phyloP scores from a whole-genome alignment of 1,140 invertebrate genomes.

The Diachasmimorpha longicaudata region DNA sequence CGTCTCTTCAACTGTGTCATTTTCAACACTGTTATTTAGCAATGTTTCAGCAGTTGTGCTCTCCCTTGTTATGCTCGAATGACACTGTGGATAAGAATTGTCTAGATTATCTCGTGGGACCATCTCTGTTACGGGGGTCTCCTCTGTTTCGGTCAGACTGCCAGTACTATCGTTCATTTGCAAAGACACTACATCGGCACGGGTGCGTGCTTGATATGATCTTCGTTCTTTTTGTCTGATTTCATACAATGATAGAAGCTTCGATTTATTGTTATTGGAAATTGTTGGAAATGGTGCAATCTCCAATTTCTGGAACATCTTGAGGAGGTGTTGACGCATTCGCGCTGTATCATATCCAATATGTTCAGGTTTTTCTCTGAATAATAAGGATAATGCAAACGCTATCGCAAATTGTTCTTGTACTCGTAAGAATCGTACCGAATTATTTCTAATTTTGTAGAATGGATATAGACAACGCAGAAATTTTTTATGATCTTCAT shows the following conservation, averaged over 20 bases:
- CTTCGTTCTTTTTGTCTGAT: too few relatives aligned
- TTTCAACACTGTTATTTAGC: too few relatives aligned
- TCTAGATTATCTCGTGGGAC: too few relatives aligned
- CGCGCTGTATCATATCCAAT: conserved; percentile 17
- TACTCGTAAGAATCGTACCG: conserved; percentile 1
- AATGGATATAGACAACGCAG: not conserved
- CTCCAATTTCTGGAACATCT: not conserved
- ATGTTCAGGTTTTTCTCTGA: conserved; percentile 21
- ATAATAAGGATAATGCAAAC: conserved; percentile 20
- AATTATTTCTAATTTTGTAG: not conserved
- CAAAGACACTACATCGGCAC: too few relatives aligned
- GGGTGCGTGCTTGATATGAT: too few relatives aligned
- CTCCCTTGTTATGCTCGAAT: too few relatives aligned
- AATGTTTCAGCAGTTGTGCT: too few relatives aligned
- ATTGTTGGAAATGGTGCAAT: not conserved
- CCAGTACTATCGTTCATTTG: not conserved
- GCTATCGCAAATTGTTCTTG: conserved; percentile 26
- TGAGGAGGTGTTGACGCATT: not conserved
- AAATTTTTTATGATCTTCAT: not conserved
- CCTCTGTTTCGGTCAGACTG: not conserved
- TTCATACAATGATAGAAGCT: not conserved
- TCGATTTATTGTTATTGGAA: not conserved
- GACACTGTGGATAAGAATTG: too few relatives aligned
- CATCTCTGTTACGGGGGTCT: not conserved
- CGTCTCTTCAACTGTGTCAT: too few relatives aligned